Evolutionary conservation across 2,888 invertebrate species (phyloP), one percentile per base, ranked within the genome.

Genomic region (Bruchidius siliquastri): DNA sequence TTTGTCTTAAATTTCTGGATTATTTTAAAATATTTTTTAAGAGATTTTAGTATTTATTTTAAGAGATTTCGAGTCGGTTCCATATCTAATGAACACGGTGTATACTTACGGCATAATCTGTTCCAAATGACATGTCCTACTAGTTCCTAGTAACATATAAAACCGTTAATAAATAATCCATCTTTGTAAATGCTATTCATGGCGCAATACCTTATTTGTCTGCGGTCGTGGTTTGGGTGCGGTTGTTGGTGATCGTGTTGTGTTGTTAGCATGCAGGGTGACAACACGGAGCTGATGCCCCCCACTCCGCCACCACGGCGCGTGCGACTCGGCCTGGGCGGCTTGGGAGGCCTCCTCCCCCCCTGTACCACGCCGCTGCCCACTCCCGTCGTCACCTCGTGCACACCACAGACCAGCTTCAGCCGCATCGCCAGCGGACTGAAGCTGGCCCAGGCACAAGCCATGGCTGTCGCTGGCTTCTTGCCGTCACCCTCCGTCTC

Each of bases 391-490:
- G 77, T 81, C 74, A 74, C 75, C 75, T 82, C 82, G 81, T 83
- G 82, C 82, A 82, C 81, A 82, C 84, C 82, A 81, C 83, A 82
- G 82, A 83, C 85, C 83, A 86, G 85, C 85, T 87, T 87, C 84
- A 89, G 87, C 84, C 91, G 88, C 83, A 89, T 92, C 79, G 92
- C 92, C 76, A 91, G 91, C 83, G 92, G 92, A 74, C 87, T 93
- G 78, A 91, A 91, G 84, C 87, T 92, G 81, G 92, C 92, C 78
- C 92, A 92, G 86, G 90, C 90, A 73, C 91, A 92, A 87, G 92
- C 92, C 75, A 92, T 93, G 90, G 92, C 92, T 76, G 90, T 90
- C 76, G 91, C 92, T 77, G 91, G 92, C 78, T 90, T 92, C 85
- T 86, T 91, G 82, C 90, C 90, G 72, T 88, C 88, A 83, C 85